Percentiles rank a stretch among this genome's conserved stretches.
Evolutionary conservation across 2,113 vertebrate genomes (phyloP).

Genomic region (Kryptolebias marmoratus): DNA sequence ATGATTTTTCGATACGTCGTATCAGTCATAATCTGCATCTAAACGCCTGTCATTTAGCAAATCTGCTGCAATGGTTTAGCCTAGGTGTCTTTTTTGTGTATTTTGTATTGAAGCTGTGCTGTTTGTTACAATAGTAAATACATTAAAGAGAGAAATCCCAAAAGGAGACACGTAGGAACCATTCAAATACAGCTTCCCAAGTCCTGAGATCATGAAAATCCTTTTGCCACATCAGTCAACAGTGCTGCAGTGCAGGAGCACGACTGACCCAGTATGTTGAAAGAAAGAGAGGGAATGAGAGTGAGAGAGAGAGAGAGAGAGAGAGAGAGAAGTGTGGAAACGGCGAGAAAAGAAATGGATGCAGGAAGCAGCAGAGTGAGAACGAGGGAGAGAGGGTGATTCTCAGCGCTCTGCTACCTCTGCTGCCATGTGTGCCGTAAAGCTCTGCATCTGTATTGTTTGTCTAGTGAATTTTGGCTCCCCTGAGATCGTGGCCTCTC

Average conservation of each 20-base stretch:
- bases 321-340: conserved; percentile 11
- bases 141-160: neutral
- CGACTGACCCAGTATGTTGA: conserved; percentile 62
- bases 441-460: conserved; percentile 64
- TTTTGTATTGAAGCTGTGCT: neutral
- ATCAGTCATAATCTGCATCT: neutral
- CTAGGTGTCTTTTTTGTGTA: neutral
- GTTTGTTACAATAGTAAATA: neutral
- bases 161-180: neutral
- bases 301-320: conserved; percentile 10
- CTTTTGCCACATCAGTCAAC: conserved; percentile 55
- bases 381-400: conserved; percentile 27
- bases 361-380: conserved; percentile 33
- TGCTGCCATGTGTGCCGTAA: conserved; percentile 48
- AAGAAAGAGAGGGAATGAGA: conserved; percentile 19
- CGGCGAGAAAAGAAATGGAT: conserved; percentile 12
- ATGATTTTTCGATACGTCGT: neutral
- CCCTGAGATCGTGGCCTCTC: conserved; percentile 58
- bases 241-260: conserved; percentile 73
- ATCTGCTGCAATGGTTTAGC: too few relatives aligned
- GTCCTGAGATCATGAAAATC: conserved; percentile 37
- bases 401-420: conserved; percentile 51
- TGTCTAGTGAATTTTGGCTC: conserved; percentile 62
- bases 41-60: neutral
- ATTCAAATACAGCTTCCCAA: neutral